A percentile compares a stretch with the other conserved stretches of the same genome.
These are phyloP conservation scores for Aporophyla nigra DNA, from an alignment of 2,888 invertebrate species.

Conservation along the genomic window DNA sequence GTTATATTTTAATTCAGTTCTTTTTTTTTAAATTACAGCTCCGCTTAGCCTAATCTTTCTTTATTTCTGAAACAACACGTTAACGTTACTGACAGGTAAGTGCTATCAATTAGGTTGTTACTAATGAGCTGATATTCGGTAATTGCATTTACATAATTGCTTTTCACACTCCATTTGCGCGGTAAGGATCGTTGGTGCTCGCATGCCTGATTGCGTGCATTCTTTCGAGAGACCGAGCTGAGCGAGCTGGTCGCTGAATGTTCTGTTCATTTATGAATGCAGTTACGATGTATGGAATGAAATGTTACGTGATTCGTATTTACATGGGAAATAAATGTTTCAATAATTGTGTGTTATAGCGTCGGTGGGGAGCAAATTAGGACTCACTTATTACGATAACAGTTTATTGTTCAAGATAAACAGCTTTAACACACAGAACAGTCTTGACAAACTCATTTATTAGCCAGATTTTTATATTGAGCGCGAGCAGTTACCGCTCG, in stretches of 20 bases:
- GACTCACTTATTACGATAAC: no score
- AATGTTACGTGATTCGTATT: not conserved
- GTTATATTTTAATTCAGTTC: no score
- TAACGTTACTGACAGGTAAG: not conserved
- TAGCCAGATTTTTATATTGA: no score
- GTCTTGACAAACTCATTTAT: no score
- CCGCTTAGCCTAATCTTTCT: no score
- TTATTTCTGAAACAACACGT: not conserved
- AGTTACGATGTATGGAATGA: not conserved
- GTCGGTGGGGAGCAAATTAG: no score
- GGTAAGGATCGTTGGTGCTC: constrained; percentile 28
- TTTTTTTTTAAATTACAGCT: no score
- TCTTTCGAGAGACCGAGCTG: constrained; percentile 12
- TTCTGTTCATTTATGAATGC: not conserved
- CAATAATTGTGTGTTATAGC: not conserved
- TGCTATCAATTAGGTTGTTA: constrained; percentile 41
- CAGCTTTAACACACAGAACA: no score
- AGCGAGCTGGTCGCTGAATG: not conserved
- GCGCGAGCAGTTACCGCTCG: no score
- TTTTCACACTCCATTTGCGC: constrained; percentile 43
- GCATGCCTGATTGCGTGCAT: constrained; percentile 17
- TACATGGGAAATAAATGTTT: not conserved
- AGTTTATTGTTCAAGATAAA: no score
- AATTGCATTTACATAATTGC: constrained; percentile 54
- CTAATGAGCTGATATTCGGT: constrained; percentile 49